Conservation (phyloP, 2,797 vertebrate species). For the Lacerta viridis region DNA sequence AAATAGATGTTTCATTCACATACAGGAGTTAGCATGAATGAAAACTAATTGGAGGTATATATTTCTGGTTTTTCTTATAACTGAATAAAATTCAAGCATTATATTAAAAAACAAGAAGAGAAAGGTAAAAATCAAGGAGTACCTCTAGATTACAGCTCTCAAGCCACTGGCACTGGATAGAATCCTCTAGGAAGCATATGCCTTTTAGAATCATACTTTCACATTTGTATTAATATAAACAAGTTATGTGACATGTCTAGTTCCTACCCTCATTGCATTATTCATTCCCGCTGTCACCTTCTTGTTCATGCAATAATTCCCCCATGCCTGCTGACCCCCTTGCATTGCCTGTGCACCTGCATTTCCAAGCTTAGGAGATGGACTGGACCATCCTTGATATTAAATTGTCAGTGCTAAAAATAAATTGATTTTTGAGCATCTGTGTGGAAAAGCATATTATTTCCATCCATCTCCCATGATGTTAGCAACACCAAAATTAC, state of each 20-base stretch:
- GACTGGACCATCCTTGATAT: neutral
- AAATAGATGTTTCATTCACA: conserved; percentile 46
- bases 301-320: neutral
- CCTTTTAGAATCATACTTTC: conserved; percentile 50
- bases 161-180: conserved; percentile 64
- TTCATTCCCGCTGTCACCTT: neutral
- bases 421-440: neutral
- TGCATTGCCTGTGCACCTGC: neutral
- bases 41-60: conserved; percentile 25
- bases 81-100: conserved; percentile 68
- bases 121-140: conserved; percentile 55
- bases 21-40: conserved; percentile 50
- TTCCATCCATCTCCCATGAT: neutral
- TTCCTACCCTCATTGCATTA: neutral
- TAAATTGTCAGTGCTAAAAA: neutral
- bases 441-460: neutral
- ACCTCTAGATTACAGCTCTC: conserved; percentile 59
- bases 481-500: neutral
- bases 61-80: conserved; percentile 67
- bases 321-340: neutral
- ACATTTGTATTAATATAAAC: conserved; percentile 39
- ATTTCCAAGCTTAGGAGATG: neutral
- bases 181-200: conserved; percentile 60
- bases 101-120: conserved; percentile 3
- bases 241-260: neutral